phyloP scores from a whole-genome alignment of 2,888 invertebrate genomes.

The Thereva unica region DNA sequence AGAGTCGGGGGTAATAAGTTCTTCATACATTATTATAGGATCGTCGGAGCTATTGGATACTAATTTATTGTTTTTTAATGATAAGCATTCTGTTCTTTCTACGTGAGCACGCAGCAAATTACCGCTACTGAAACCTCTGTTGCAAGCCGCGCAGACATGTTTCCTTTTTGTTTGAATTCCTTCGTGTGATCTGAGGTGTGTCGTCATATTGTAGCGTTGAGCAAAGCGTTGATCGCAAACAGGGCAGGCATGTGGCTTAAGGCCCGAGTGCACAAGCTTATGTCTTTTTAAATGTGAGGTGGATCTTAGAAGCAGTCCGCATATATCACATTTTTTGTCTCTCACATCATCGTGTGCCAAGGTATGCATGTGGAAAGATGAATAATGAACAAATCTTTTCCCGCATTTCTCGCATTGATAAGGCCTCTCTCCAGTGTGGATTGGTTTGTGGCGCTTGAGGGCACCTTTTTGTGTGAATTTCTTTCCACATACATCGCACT shows the following conservation, averaged over 20 bases:
- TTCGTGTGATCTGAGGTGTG: constrained; percentile 22
- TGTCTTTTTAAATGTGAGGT: constrained; percentile 58
- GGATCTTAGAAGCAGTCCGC: constrained; percentile 53
- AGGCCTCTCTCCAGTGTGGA: constrained; percentile 60
- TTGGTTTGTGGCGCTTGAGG: constrained; percentile 60
- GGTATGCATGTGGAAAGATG: constrained; percentile 58
- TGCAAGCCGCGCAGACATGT: constrained; percentile 4
- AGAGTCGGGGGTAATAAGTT: too few species aligned
- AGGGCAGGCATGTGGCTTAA: constrained; percentile 41
- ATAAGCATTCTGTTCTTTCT: constrained; percentile 3
- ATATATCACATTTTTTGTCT: constrained; percentile 45
- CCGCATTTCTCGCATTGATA: constrained; percentile 59
- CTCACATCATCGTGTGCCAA: constrained; percentile 50
- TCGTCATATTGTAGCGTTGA: constrained; percentile 41
- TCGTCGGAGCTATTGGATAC: not conserved
- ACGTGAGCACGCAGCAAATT: constrained; percentile 6
- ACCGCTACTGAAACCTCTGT: constrained; percentile 9
- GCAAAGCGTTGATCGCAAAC: constrained; percentile 42
- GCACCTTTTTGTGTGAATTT: constrained; percentile 63
- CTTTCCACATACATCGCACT: constrained; percentile 61
- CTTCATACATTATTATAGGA: not conserved
- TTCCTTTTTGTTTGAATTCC: constrained; percentile 24
- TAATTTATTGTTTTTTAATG: not conserved
- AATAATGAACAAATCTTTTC: constrained; percentile 58
- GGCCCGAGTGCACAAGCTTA: constrained; percentile 55